Conservation (phyloP, 2,113 vertebrate species). For the Plectropomus leopardus region DNA sequence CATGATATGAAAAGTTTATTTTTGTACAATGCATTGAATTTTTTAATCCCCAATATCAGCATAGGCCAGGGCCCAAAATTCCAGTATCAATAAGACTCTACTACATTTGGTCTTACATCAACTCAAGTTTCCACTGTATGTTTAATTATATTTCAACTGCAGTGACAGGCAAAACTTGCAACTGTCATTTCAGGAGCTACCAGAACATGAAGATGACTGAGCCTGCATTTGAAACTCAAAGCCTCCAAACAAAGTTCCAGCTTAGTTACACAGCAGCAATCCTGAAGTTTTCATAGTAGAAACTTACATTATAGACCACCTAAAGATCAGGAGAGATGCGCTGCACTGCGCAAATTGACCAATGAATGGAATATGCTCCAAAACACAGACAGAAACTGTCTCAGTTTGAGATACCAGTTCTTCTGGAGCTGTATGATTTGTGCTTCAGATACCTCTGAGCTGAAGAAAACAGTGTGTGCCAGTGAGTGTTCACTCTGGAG, state of each 20-base stretch:
- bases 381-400: conserved; percentile 41
- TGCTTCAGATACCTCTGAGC: conserved; percentile 42
- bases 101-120: neutral
- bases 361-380: conserved; percentile 38
- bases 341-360: conserved; percentile 41
- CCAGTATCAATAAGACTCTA: too few relatives aligned
- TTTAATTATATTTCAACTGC: neutral
- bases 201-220: conserved; percentile 6
- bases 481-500: conserved; percentile 80
- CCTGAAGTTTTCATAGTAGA: conserved; percentile 75
- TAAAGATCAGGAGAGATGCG: conserved; percentile 22
- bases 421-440: conserved; percentile 27
- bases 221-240: conserved; percentile 33
- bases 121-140: neutral
- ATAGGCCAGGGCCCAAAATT: too few relatives aligned
- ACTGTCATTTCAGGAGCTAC: neutral
- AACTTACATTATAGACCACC: conserved; percentile 64
- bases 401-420: conserved; percentile 24
- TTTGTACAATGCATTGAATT: too few relatives aligned
- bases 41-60: too few relatives aligned
- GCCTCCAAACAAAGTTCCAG: conserved; percentile 29
- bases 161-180: neutral
- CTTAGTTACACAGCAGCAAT: conserved; percentile 53
- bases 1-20: too few relatives aligned
- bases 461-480: conserved; percentile 37